A percentile compares a stretch with the other conserved stretches of the same genome.
These are phyloP conservation scores for Festucalex cinctus DNA, from an alignment of 2,113 vertebrate genomes.

Conservation along the genomic window DNA sequence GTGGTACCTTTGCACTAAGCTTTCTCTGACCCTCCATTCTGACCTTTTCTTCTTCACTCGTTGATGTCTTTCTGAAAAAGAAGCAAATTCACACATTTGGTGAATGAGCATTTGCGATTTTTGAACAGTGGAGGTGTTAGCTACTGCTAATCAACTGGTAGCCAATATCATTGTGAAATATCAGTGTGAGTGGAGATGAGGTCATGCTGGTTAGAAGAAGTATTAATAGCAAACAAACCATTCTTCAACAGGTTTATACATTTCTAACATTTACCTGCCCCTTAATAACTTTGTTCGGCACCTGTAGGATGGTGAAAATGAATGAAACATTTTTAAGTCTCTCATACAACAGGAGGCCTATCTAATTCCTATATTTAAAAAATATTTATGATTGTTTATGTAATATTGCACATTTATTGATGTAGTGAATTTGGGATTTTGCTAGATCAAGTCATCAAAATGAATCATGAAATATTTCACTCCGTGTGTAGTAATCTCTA, in stretches of 20 bases:
- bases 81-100: slow-evolving; percentile 10
- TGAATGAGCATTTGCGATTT: background rate
- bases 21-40: slow-evolving; percentile 36
- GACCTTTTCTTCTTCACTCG: slow-evolving; percentile 33
- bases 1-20: slow-evolving; percentile 53
- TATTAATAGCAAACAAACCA: slow-evolving; percentile 33
- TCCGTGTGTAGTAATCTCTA: too few relatives aligned
- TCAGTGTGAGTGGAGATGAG: slow-evolving; percentile 12
- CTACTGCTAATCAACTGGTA: background rate
- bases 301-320: slow-evolving; percentile 55
- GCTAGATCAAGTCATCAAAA: too few relatives aligned
- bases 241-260: slow-evolving; percentile 2
- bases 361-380: too few relatives aligned
- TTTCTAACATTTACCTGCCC: slow-evolving; percentile 60
- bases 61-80: slow-evolving; percentile 56
- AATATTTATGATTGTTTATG: too few relatives aligned
- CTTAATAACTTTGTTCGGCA: slow-evolving; percentile 69
- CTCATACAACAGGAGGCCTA: background rate
- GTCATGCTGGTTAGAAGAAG: slow-evolving; percentile 23
- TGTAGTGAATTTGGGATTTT: background rate
- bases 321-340: slow-evolving; percentile 3
- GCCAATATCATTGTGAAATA: background rate
- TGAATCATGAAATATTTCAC: too few relatives aligned
- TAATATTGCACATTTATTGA: background rate
- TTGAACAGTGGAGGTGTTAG: background rate